Percentiles rank a stretch among this genome's conserved stretches.
Evolutionary conservation across 2,888 invertebrate species (phyloP).

Genomic region (Sclerodermus sp.): DNA sequence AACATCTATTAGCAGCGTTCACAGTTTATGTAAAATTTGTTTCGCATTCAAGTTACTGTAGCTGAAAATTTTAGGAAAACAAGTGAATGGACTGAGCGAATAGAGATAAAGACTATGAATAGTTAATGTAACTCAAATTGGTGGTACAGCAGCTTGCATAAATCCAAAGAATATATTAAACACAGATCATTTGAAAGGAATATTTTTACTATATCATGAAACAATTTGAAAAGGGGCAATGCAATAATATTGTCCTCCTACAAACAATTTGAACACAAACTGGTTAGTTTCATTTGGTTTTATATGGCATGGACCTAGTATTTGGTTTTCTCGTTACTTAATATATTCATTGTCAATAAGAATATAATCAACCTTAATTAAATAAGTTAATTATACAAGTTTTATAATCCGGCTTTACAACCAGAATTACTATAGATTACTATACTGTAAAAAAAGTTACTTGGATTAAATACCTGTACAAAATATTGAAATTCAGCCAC

Average conservation of each 20-base stretch:
- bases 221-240: too few species aligned
- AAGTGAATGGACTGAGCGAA: too few species aligned
- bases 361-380: constrained; percentile 33
- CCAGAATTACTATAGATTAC: constrained; percentile 25
- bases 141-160: too few species aligned
- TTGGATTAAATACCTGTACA: constrained; percentile 37
- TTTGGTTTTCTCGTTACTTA: constrained; percentile 50
- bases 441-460: constrained; percentile 26
- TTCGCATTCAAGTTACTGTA: too few species aligned
- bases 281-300: constrained; percentile 54
- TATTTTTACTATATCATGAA: too few species aligned
- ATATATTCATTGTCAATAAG: constrained; percentile 30
- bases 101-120: too few species aligned
- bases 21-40: too few species aligned
- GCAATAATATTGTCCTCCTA: constrained; percentile 23
- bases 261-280: constrained; percentile 54
- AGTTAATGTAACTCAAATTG: too few species aligned
- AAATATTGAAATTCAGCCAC: constrained; percentile 32
- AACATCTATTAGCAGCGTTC: too few species aligned
- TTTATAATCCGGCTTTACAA: constrained; percentile 21
- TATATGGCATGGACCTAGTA: constrained; percentile 56
- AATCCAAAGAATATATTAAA: too few species aligned
- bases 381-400: constrained; percentile 38
- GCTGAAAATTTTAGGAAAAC: too few species aligned
- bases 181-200: too few species aligned